Base-by-base conservation (phyloP, 2,797 vertebrate genomes). In the Dallia pectoralis region DNA sequence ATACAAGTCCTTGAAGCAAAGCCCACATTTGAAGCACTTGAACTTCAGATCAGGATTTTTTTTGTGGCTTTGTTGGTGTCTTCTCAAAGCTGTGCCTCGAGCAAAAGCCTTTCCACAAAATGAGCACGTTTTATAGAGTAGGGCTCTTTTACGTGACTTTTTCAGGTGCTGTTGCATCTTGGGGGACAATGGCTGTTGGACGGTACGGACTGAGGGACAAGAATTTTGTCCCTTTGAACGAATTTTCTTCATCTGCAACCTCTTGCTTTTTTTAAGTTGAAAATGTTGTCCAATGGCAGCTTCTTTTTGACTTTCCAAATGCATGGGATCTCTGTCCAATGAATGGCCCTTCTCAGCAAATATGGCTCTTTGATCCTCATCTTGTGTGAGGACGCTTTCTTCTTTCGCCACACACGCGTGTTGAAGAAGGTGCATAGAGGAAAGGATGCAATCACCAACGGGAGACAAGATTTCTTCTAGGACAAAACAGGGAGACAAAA, bases 381-480 rank as follows among this genome's bases (percentile, higher is more conserved):
- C 69, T 15, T n/a, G 11, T 40, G n/a, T 19, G n/a, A 22, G n/a
- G n/a, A 40, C 8, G 40, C 18, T 22, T 40, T 36, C 33, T 2
- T n/a, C 14, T 36, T 44, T 33, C 19, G n/a, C 33, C 11, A n/a
- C 87, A 73, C 90, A 91, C 80, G 90, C 90, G 78, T 90, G 81
- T 77, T 85, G 87, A 56, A 81, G 90, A 47, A 91, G 91, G 16
- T 87, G 86, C 71, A 91, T 71, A 0, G 88, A 89, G 0, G 89
- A 90, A 1, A 93, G 85, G 85, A 91, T 91, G 88, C 88, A 90
- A 25, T 91, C 91, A 49, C 91, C 91, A 25, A 91, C 90, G 32
- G 91, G 89, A 0, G 86, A 84, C 0, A 87, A 78, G 81, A 67
- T 77, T n/a, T 85, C 87, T 33, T 75, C 70, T 62, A 89, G 87